Base-by-base conservation (phyloP, 2,888 invertebrate species). In the Tortricodes alternella region DNA sequence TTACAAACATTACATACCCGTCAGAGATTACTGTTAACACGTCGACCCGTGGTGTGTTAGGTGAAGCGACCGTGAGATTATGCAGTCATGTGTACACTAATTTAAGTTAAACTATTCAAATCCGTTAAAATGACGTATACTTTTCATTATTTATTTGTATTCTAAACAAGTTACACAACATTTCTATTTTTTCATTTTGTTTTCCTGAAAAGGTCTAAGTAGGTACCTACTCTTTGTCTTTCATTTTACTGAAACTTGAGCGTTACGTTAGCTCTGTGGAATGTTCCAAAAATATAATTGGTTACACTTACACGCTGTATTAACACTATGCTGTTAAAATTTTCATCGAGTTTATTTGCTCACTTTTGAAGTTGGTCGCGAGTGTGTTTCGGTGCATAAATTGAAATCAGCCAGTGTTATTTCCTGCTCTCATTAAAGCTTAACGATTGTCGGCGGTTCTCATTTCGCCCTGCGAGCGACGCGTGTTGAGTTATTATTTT, bases 321-420 rank as follows among this genome's bases (percentile, higher is more conserved):
- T n/a, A n/a, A 32, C 15, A 11, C 4, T 34, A 34, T 34, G 15
- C 2, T 49, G 34, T 34, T 44, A 19, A 41, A 46, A 13, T 18
- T 46, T 39, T 46, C 34, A 48, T 49, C 58, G 59, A 61, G 59
- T 64, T 71, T 70, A 71, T 78, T 77, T 70, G 70, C 69, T 74
- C 73, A 65, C 68, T 71, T 70, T 71, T 73, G 69, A 71, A 68
- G 62, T 71, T 66, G 68, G 66, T 70, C 69, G 60, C 43, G 55
- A 58, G 57, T 66, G 64, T 56, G 59, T 66, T 62, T 64, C 51
- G 60, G 63, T 61, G 64, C 68, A 68, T 73, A 76, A 73, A 80
- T 79, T 78, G 76, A 78, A 78, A 78, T 71, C 74, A 66, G 70
- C 70, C 69, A 65, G 69, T 67, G 72, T 74, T 78, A 79, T 72